phyloP scores from a whole-genome alignment of 2,888 invertebrate genomes.

The Drosophila neutralis region DNA sequence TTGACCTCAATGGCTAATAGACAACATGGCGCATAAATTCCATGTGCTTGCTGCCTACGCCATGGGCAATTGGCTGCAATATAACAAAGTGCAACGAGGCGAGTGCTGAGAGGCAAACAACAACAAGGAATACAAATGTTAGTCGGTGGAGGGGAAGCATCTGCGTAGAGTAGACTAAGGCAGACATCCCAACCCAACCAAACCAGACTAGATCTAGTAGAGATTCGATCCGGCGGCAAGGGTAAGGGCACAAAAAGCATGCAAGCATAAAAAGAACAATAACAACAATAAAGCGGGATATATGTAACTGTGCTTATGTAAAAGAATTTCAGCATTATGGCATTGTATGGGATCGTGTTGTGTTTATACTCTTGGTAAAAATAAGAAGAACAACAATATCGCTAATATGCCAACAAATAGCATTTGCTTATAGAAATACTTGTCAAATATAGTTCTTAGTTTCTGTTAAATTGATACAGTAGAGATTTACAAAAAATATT shows the following conservation, averaged over 20 bases:
- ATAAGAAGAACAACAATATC: slow-evolving; percentile 8
- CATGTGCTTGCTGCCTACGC: slow-evolving; percentile 49
- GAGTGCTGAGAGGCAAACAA: slow-evolving; percentile 34
- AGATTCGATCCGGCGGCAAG: slow-evolving; percentile 27
- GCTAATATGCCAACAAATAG: slow-evolving; percentile 33
- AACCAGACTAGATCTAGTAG: slow-evolving; percentile 4
- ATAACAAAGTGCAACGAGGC: slow-evolving; percentile 80
- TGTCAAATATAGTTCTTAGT: neutral
- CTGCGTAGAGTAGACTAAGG: slow-evolving; percentile 3
- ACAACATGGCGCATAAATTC: slow-evolving; percentile 78
- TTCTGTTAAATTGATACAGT: neutral
- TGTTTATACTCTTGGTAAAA: slow-evolving; percentile 21
- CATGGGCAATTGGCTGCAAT: slow-evolving; percentile 82
- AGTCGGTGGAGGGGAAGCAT: neutral
- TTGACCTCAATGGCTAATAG: slow-evolving; percentile 77
- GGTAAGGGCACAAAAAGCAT: slow-evolving; percentile 37
- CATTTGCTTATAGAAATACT: slow-evolving; percentile 17
- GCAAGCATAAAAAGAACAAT: slow-evolving; percentile 54
- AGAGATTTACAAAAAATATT: neutral
- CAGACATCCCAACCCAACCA: slow-evolving; percentile 2
- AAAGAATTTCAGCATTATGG: slow-evolving; percentile 24
- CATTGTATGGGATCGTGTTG: slow-evolving; percentile 37
- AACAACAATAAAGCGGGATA: slow-evolving; percentile 17
- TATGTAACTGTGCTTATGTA: slow-evolving; percentile 18
- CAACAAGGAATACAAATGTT: slow-evolving; percentile 33